Conservation (phyloP, 1,140 invertebrate genomes). For the Ectropis grisescens region DNA sequence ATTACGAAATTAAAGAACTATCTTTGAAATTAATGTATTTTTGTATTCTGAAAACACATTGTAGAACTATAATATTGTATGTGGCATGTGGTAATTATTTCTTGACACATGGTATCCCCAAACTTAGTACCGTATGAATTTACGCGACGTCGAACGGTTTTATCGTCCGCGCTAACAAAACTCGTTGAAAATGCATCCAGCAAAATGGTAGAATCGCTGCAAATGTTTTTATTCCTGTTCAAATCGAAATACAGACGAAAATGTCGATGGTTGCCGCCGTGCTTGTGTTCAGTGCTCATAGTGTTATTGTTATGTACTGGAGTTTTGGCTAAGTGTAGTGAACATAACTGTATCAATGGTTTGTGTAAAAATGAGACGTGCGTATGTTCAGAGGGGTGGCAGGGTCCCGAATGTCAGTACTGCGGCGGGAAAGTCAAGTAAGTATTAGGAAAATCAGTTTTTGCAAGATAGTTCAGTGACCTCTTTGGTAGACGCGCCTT, state of each 20-base stretch:
- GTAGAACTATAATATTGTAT: too few species aligned
- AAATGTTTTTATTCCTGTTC: constrained; percentile 88
- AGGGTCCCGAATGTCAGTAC: constrained; percentile 87
- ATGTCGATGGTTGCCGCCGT: constrained; percentile 69
- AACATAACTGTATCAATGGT: constrained; percentile 61
- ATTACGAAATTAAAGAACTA: too few species aligned
- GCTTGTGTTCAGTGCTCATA: constrained; percentile 67
- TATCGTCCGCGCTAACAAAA: constrained; percentile 58
- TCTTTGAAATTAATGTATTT: too few species aligned
- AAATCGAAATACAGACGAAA: constrained; percentile 87
- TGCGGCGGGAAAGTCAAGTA: constrained; percentile 94
- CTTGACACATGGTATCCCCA: constrained; percentile 27
- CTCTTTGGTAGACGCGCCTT: constrained; percentile 45
- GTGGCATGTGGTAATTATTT: too few species aligned
- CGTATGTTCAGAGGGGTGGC: constrained; percentile 91
- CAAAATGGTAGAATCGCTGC: constrained; percentile 83
- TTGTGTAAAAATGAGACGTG: constrained; percentile 87
- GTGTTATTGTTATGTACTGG: constrained; percentile 68
- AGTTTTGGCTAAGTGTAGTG: constrained; percentile 67
- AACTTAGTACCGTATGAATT: constrained; percentile 61
- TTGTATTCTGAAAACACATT: too few species aligned
- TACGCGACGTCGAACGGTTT: constrained; percentile 55
- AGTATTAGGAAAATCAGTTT: constrained; percentile 36
- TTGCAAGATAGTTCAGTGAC: constrained; percentile 43
- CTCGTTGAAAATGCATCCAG: constrained; percentile 67